Conservation (phyloP, 1,140 invertebrate genomes). For the Oreohelix idahoensis region DNA sequence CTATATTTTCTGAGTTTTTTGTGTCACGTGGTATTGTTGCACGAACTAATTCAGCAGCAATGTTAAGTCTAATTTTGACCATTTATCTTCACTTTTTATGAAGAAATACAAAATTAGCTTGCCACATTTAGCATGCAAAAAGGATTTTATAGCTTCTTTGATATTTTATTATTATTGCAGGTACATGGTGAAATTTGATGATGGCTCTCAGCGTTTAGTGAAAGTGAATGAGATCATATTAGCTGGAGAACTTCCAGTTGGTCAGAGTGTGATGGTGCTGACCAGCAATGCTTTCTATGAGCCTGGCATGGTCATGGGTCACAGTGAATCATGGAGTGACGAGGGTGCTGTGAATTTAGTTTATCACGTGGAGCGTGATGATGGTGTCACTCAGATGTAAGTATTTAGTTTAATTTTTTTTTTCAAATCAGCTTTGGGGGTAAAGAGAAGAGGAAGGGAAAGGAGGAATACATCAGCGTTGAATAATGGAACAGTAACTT, state of each 20-base stretch:
- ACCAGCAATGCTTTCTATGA: conserved; percentile 55
- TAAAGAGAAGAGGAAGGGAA: too few species aligned
- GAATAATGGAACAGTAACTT: too few species aligned
- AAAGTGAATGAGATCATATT: conserved; percentile 52
- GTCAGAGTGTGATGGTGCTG: conserved; percentile 61
- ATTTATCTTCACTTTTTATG: too few species aligned
- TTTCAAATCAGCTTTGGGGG: too few species aligned
- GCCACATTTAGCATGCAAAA: too few species aligned
- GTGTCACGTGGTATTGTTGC: too few species aligned
- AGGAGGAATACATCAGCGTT: too few species aligned
- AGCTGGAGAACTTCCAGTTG: conserved; percentile 53
- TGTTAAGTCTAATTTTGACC: too few species aligned
- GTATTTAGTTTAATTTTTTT: background rate
- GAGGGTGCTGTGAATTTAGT: conserved; percentile 9
- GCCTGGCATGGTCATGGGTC: conserved; percentile 54
- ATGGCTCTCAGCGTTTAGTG: conserved; percentile 54
- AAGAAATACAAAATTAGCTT: too few species aligned
- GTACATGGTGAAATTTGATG: conserved; percentile 55
- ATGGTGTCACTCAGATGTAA: conserved; percentile 51
- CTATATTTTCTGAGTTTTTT: too few species aligned
- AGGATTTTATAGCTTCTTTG: too few species aligned
- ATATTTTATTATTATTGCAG: background rate
- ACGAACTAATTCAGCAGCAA: too few species aligned
- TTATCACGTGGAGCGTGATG: conserved; percentile 55
- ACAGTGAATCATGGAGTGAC: conserved; percentile 39